phyloP scores from a whole-genome alignment of 2,113 vertebrate species.

The Pseudonaja textilis region DNA sequence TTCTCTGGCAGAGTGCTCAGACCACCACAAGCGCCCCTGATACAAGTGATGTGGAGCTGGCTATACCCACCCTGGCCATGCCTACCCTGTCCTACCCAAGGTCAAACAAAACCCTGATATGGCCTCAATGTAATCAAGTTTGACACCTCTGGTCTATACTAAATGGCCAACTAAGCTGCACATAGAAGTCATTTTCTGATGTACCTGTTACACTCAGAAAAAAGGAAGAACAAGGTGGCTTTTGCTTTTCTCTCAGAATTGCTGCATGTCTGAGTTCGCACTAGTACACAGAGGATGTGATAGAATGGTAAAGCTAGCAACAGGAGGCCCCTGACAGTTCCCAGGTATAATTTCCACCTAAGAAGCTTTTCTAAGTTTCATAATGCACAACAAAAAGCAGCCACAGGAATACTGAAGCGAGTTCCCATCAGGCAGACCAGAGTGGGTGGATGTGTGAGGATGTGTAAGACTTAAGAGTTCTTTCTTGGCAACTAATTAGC shows the following conservation, averaged over 20 bases:
- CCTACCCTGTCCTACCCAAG: too few species aligned
- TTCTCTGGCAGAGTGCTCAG: too few species aligned
- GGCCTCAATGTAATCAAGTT: too few species aligned
- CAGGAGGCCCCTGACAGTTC: background rate
- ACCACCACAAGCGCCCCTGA: too few species aligned
- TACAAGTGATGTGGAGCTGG: too few species aligned
- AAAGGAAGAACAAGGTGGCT: background rate
- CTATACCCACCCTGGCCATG: too few species aligned
- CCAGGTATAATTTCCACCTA: background rate
- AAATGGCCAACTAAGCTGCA: background rate
- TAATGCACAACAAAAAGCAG: background rate
- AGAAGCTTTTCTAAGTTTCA: background rate
- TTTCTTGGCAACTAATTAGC: background rate
- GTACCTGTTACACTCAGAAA: background rate
- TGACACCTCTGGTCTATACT: too few species aligned
- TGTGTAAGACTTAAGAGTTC: background rate
- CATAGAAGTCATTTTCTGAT: background rate
- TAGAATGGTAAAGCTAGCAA: background rate
- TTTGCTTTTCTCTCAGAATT: background rate
- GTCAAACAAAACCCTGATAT: too few species aligned
- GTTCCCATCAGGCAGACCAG: background rate
- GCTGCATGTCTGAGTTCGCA: background rate
- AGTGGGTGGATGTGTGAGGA: background rate
- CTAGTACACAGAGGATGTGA: constrained; percentile 17
- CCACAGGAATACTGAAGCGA: background rate